Evolutionary conservation across 2,888 invertebrate genomes (phyloP).

Genomic region (Melitaea athalia): DNA sequence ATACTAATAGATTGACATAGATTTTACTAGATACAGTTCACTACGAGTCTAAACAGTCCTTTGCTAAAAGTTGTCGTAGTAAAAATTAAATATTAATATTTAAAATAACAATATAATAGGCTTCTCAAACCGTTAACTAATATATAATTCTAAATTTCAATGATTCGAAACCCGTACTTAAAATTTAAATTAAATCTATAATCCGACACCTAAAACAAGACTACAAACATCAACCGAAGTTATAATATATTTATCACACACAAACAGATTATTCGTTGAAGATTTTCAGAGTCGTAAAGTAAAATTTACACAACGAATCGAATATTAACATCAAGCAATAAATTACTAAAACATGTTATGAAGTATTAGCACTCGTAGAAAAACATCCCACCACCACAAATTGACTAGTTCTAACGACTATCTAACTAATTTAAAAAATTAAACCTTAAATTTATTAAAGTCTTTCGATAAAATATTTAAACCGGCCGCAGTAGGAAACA

Average conservation of each 20-base stretch:
- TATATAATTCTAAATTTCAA: slow-evolving; percentile 62
- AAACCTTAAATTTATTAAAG: slow-evolving; percentile 71
- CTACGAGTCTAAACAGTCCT: slow-evolving; percentile 73
- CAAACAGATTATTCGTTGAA: slow-evolving; percentile 66
- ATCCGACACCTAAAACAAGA: slow-evolving; percentile 54
- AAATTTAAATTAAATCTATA: slow-evolving; percentile 55
- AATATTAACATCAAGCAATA: slow-evolving; percentile 75
- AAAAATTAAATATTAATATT: slow-evolving; percentile 53
- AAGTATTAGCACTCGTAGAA: slow-evolving; percentile 76
- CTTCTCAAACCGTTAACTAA: slow-evolving; percentile 62
- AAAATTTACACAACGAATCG: slow-evolving; percentile 63
- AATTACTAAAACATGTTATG: slow-evolving; percentile 62
- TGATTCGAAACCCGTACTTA: slow-evolving; percentile 69
- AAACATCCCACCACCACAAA: slow-evolving; percentile 77
- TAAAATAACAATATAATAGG: slow-evolving; percentile 52
- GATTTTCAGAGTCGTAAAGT: slow-evolving; percentile 58
- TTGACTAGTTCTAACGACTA: slow-evolving; percentile 80
- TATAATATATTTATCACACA: slow-evolving; percentile 50
- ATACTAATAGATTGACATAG: slow-evolving; percentile 59
- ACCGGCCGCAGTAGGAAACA: slow-evolving; percentile 72
- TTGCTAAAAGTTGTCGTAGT: slow-evolving; percentile 59
- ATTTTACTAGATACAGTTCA: slow-evolving; percentile 66
- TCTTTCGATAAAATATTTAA: slow-evolving; percentile 69
- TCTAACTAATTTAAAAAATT: slow-evolving; percentile 65
- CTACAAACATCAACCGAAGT: slow-evolving; percentile 48